Base-by-base conservation (phyloP, 2,888 invertebrate genomes). In the Oasisia sp. region DNA sequence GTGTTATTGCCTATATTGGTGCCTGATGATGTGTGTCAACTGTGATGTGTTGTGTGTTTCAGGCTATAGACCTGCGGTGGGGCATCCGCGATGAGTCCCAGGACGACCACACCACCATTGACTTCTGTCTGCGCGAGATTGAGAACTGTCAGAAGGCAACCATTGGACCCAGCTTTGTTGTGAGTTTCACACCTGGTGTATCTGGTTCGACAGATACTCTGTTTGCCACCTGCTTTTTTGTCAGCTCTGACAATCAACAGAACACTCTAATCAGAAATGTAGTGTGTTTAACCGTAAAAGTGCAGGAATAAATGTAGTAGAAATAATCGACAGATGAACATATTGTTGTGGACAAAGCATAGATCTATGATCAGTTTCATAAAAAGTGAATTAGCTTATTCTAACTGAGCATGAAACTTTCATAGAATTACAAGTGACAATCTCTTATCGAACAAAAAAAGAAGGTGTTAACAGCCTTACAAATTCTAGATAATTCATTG, bases 31-130 rank as follows among this genome's bases (percentile, higher is more conserved):
- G 74, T n/a, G n/a, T 74, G 27, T 74, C 7, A 74, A 74, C 7
- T 14, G 1, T 50, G 50, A 7, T 74, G 74, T 14, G 14, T n/a
- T 74, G 74, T 74, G 7, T 74, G 74, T 74, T 92, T 38, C 93
- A 94, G 94, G 92, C 93, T 74, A 93, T 94, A 91, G 94, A 94
- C 91, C 91, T 94, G 91, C 92, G 94, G 11, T 94, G 94, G 94
- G 94, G 94, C n/a, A 93, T 94, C 14, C 91, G 93, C 19, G 94
- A 94, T 19, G 94, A 94, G 91, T 92, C 93, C 27, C 93, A 94
- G 89, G 93, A 94, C 89, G 94, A 94, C 93, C 94, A 94, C 93
- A 93, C 92, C 32, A 94, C 93, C 38, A 93, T 94, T 19, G 94
- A 94, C 91, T 93, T 94, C 91, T 94, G 94, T 89, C 91, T 94